Conservation (phyloP, 2,888 invertebrate species). For the Xestia rhomboidea region DNA sequence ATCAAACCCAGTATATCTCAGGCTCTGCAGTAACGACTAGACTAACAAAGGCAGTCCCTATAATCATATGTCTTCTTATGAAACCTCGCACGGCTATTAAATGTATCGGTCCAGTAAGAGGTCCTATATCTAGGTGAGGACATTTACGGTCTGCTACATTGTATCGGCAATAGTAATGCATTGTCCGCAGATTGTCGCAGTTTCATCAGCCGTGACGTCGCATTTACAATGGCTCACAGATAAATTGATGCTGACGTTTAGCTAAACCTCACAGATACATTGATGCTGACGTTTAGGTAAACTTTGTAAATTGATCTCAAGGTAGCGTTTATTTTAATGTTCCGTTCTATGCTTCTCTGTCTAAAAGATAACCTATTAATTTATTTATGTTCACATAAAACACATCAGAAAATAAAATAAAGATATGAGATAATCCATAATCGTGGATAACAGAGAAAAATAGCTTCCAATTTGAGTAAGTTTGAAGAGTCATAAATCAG, state of each 20-base stretch:
- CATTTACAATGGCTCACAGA: slow-evolving; percentile 1
- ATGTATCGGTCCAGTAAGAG: background rate
- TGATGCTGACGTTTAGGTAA: background rate
- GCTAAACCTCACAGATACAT: slow-evolving; percentile 18
- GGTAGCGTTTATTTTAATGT: background rate
- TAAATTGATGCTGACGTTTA: slow-evolving; percentile 11
- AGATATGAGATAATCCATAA: background rate
- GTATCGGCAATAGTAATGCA: slow-evolving; percentile 16
- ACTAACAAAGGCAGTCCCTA: background rate
- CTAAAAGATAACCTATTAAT: background rate
- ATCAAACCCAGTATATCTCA: background rate
- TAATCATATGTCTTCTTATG: background rate
- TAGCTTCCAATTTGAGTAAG: too few species aligned
- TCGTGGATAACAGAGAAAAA: background rate
- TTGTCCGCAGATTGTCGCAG: slow-evolving; percentile 23
- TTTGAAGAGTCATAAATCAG: background rate
- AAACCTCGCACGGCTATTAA: too few species aligned
- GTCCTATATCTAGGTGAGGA: background rate
- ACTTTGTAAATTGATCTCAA: background rate
- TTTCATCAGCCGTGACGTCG: slow-evolving; percentile 38
- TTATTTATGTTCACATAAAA: background rate
- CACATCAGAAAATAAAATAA: background rate
- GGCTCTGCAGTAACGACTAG: background rate
- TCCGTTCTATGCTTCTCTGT: background rate
- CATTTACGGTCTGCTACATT: slow-evolving; percentile 9